These are phyloP conservation scores for Chionomys nivalis DNA, from an alignment of 2,113 vertebrate genomes.

Conservation along the genomic window DNA sequence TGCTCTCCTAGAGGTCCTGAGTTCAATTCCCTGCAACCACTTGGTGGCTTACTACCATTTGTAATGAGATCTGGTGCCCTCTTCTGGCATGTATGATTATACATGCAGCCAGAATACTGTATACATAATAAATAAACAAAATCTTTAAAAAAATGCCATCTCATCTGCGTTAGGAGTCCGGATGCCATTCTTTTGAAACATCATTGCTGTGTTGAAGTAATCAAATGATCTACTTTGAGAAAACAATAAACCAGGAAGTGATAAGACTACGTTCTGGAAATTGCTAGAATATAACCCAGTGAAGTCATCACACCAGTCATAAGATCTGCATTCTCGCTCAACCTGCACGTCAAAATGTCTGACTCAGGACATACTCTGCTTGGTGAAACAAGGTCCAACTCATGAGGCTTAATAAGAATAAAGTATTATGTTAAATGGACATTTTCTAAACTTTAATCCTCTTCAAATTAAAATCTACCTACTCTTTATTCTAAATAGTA, in stretches of 20 bases:
- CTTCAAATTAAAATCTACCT: background rate
- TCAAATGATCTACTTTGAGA: conserved; percentile 77
- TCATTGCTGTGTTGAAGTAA: conserved; percentile 65
- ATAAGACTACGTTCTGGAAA: conserved; percentile 74
- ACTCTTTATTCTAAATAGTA: background rate
- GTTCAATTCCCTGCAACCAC: no score
- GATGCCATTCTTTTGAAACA: conserved; percentile 63
- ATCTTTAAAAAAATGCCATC: background rate
- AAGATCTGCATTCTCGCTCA: conserved; percentile 58
- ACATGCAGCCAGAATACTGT: no score
- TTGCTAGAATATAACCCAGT: conserved; percentile 51
- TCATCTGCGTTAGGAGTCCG: conserved; percentile 53
- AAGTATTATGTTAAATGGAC: conserved; percentile 54
- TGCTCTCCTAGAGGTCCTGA: no score
- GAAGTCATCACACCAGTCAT: conserved; percentile 65
- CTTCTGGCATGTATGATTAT: no score
- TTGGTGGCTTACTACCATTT: no score
- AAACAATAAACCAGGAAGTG: conserved; percentile 70
- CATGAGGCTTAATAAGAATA: conserved; percentile 8
- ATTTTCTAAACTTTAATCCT: conserved; percentile 2
- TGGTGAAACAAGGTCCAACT: background rate
- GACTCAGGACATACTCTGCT: conserved; percentile 64
- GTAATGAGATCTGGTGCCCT: no score
- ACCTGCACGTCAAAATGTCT: conserved; percentile 60
- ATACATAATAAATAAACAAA: no score